Base-by-base conservation (phyloP, 2,888 invertebrate species). In the Drosophila melanocephala region DNA sequence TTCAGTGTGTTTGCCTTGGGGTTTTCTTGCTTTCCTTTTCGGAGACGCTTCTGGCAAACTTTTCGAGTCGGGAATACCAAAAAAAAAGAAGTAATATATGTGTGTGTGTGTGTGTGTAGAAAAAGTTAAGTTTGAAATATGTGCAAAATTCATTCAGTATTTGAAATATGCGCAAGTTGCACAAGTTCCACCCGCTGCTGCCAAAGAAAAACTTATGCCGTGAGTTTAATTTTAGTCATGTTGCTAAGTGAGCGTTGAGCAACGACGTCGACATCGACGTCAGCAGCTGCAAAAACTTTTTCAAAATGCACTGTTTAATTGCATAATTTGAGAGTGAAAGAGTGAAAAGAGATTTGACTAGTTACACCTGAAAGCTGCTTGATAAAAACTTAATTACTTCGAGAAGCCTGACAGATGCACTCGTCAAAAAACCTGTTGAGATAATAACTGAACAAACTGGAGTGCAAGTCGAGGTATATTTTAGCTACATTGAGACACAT, bases 101-200 rank as follows among this genome's bases (percentile, higher is more conserved):
- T 22, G 19, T 51, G 22, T 47, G 10, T n/a, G 9, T 10, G 14
- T n/a, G 19, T 22, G 35, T 33, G 10, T 19, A n/a, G 37, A 28
- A 44, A 50, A 72, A 89, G 77, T 87, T 81, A 71, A 90, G 90
- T 91, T 88, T 83, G 88, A 91, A 91, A 88, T 91, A 91, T 91
- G 88, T 81, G 90, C 87, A 90, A 89, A 91, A 88, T 91, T 88
- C 87, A 91, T 86, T 88, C 82, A 81, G 87, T 91, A 83, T 91
- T 86, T 89, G 88, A 90, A 91, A 87, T 88, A 87, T 87, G 88
- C 81, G 68, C 77, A 89, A 84, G 77, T 90, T 90, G 75, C 73
- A 68, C 58, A 84, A 82, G 84, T 75, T 81, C 52, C 61, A 44
- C 55, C 69, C 55, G 37, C 72, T 71, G 58, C 65, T 68, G 79